Evolutionary conservation across 2,797 vertebrate species (phyloP), one percentile per base, ranked within the genome.

Genomic region (Poeciliopsis paucimaculata): DNA sequence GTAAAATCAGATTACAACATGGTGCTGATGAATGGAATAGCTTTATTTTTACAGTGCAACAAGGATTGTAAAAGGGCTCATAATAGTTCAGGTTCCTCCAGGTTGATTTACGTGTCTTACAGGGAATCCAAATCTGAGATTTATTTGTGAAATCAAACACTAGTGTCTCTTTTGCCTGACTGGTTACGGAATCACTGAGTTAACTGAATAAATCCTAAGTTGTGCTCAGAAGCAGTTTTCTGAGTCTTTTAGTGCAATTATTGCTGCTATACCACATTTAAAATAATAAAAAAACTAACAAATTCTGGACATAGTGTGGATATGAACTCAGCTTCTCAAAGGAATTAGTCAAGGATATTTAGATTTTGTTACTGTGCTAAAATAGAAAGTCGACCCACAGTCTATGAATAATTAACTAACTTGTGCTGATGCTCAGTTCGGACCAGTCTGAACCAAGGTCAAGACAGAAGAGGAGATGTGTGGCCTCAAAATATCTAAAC

Each of bases 361-460:
- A 39, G 12, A 75, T 77, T 41, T 68, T 39, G 41, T 11, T 49
- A 83, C 12, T 80, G 64, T 51, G 26, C 82, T 60, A 71, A 78
- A 62, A 84, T 79, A 71, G 80, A 84, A 78, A 83, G 39, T 79
- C 82, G 75, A 57, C 72, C 83, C 66, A 76, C 72, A 73, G 60
- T 86, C 73, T 74, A 92, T 95, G 81, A 94, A 95, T 91, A 89
- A 93, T 95, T 93, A 88, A 95, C 83, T 1, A 82, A 74, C 79
- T 86, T 92, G 82, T 91, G 91, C 92, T 86, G 82, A 91, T 86
- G 81, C 77, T 78, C 57, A 49, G 39, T 64, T 46, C 75, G 28
- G 80, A 28, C 75, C 57, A 80, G 73, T 46, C 80, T 70, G 47
- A 84, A 84, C 49, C 85, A 89, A 94, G 92, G 90, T 90, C 82